Conservation (phyloP, 2,113 vertebrate species). For the Phrynosoma platyrhinos region DNA sequence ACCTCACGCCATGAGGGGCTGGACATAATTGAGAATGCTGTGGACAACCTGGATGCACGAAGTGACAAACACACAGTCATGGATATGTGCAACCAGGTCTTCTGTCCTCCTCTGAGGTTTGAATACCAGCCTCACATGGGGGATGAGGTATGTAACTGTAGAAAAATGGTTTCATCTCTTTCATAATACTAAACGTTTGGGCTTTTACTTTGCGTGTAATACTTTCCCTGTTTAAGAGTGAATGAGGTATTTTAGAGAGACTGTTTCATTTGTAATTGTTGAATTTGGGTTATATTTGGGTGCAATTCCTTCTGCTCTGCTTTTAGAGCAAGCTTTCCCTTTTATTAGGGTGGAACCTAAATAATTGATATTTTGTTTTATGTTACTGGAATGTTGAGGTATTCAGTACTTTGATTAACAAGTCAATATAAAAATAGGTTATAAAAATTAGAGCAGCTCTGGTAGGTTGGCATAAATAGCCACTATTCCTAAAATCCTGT, state of each 20-base stretch:
- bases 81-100: slow-evolving; percentile 99
- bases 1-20: slow-evolving; percentile 96
- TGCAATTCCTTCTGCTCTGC: neutral
- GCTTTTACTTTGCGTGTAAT: neutral
- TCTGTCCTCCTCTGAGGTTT: slow-evolving; percentile 96
- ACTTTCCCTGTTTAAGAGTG: neutral
- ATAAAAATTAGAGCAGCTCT: neutral
- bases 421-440: slow-evolving; percentile 2
- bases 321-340: neutral
- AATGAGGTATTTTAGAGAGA: neutral
- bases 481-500: neutral
- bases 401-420: neutral
- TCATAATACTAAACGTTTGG: neutral
- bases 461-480: neutral
- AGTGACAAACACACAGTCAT: slow-evolving; percentile 99
- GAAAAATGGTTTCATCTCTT: neutral
- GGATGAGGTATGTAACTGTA: slow-evolving; percentile 86
- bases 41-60: slow-evolving; percentile 95
- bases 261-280: slow-evolving; percentile 45
- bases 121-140: slow-evolving; percentile 99
- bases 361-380: neutral
- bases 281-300: neutral
- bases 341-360: neutral
- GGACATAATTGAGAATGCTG: slow-evolving; percentile 93
- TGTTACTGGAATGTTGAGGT: neutral